Evolutionary conservation across 2,888 invertebrate species (phyloP).

Genomic region (Temnothorax unifasciatus): DNA sequence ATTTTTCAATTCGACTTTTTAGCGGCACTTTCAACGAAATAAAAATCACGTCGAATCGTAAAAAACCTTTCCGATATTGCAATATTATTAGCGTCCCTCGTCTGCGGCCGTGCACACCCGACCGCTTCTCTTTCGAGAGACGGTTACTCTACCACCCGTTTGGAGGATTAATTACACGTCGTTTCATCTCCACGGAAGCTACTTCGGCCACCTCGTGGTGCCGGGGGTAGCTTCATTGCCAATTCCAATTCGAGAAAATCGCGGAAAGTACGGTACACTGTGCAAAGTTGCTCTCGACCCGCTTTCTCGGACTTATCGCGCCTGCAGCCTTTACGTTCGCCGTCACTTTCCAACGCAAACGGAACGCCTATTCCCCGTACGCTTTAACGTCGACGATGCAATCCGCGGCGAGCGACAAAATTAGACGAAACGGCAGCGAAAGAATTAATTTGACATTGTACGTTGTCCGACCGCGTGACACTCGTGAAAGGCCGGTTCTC

Average conservation of each 20-base stretch:
- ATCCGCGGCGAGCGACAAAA: conserved; percentile 1
- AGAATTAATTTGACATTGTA: conserved; percentile 40
- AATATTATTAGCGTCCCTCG: conserved; percentile 9
- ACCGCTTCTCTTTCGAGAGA: conserved; percentile 48
- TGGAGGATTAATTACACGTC: conserved; percentile 68
- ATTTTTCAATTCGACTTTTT: neutral
- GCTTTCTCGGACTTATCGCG: conserved; percentile 41
- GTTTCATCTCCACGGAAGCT: conserved; percentile 24
- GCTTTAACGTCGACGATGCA: conserved; percentile 23
- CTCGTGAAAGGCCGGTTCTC: neutral
- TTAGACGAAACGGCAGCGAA: conserved; percentile 40
- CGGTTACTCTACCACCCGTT: conserved; percentile 22
- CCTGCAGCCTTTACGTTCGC: conserved; percentile 18
- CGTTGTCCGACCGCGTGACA: conserved; percentile 4
- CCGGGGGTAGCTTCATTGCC: conserved; percentile 52
- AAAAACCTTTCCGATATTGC: neutral
- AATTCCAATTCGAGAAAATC: conserved; percentile 54
- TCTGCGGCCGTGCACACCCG: neutral
- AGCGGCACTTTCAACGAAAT: neutral
- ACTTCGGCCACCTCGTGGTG: neutral
- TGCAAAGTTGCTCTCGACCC: conserved; percentile 22
- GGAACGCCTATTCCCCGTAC: conserved; percentile 5
- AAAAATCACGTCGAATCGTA: neutral
- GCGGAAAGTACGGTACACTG: conserved; percentile 56
- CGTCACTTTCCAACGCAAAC: conserved; percentile 51